phyloP scores from a whole-genome alignment of 2,888 invertebrate species.

The Rotaria magnacalcarata region DNA sequence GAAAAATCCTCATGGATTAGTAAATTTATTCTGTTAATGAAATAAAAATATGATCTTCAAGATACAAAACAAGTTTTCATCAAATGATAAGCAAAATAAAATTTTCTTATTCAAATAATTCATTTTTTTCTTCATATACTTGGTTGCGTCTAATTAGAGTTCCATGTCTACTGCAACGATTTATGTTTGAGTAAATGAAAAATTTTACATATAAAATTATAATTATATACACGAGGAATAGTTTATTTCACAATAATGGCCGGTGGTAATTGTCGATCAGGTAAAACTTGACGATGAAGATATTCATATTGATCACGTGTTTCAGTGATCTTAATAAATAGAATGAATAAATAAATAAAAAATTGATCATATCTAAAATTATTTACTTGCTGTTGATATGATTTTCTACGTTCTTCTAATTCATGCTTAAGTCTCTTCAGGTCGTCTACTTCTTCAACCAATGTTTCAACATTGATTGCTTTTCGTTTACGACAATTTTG shows the following conservation, averaged over 20 bases:
- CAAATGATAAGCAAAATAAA: neutral
- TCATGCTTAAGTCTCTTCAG: neutral
- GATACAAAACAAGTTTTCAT: neutral
- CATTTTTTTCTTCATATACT: neutral
- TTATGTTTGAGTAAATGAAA: neutral
- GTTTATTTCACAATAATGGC: constrained; percentile 9
- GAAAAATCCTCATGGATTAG: neutral
- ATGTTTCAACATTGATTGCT: constrained; percentile 20
- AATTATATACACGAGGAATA: neutral
- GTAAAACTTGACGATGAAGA: constrained; percentile 17
- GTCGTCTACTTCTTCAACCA: constrained; percentile 33
- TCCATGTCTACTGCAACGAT: neutral
- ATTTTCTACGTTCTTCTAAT: neutral
- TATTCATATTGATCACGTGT: neutral
- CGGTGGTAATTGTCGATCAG: constrained; percentile 12
- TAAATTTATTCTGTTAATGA: neutral
- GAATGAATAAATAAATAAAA: neutral
- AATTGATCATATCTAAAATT: neutral
- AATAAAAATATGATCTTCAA: neutral
- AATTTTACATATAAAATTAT: neutral
- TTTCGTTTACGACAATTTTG: constrained; percentile 37
- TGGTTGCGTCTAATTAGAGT: neutral
- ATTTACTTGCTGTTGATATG: neutral
- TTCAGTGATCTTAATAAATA: neutral
- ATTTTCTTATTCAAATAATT: neutral